A percentile compares a stretch with the other conserved stretches of the same genome.
These are phyloP conservation scores for Synanceia verrucosa DNA, from an alignment of 2,797 vertebrate species.

Conservation along the genomic window DNA sequence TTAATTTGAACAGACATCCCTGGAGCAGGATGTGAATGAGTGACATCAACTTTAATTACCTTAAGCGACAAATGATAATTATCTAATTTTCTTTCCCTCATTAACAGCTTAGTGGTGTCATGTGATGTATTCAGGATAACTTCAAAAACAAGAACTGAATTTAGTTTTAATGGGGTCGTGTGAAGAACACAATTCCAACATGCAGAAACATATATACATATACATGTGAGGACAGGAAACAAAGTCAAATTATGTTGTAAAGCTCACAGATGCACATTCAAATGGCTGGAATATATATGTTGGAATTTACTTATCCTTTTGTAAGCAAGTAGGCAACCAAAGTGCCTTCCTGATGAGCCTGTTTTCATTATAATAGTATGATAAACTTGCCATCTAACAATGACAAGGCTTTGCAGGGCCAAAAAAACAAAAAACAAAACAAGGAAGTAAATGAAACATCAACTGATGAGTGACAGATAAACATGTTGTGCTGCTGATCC, in stretches of 20 bases:
- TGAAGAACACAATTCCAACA: neutral
- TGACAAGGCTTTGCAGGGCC: neutral
- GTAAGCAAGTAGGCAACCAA: neutral
- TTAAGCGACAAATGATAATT: neutral
- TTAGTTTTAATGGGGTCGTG: neutral
- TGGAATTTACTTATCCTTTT: neutral
- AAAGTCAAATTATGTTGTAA: neutral
- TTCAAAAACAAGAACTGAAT: neutral
- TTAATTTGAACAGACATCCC: neutral
- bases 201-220: neutral
- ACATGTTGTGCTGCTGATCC: neutral
- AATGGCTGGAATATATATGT: neutral
- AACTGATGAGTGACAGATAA: neutral
- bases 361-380: neutral
- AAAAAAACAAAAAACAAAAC: too few relatives aligned
- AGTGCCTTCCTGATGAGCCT: neutral
- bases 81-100: neutral
- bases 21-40: conserved; percentile 5
- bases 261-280: too few relatives aligned
- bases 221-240: neutral
- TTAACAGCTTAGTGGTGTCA: neutral
- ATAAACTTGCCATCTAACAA: neutral
- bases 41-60: neutral
- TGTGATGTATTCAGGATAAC: neutral
- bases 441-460: neutral